Conservation (phyloP, 2,888 invertebrate genomes). For the Spilarctia lutea region DNA sequence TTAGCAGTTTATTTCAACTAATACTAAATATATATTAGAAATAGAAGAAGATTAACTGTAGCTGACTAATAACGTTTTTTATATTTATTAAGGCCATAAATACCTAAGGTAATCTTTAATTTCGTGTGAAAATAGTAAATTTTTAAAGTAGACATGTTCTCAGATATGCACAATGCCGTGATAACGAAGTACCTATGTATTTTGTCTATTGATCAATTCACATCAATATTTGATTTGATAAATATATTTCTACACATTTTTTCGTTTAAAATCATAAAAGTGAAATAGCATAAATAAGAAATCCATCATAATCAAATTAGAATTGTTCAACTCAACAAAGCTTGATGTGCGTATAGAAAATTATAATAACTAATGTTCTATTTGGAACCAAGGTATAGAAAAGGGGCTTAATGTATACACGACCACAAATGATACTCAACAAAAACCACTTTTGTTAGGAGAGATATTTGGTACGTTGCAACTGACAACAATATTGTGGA, state of each 20-base stretch:
- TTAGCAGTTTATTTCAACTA: too few species aligned
- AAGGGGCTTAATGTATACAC: background rate
- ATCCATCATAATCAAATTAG: background rate
- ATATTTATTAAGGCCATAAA: too few species aligned
- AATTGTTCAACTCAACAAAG: background rate
- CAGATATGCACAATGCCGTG: background rate
- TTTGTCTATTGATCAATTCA: background rate
- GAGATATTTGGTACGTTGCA: background rate
- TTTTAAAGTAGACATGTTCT: too few species aligned
- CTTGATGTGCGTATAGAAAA: background rate
- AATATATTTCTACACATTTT: background rate
- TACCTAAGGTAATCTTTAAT: too few species aligned
- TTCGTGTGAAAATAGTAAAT: too few species aligned
- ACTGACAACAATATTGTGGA: constrained; percentile 3
- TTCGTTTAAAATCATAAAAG: background rate
- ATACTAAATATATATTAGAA: background rate
- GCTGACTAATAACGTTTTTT: too few species aligned
- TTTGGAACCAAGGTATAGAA: background rate
- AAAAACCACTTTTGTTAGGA: background rate
- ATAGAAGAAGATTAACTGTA: background rate
- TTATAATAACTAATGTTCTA: constrained; percentile 2
- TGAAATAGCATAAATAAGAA: background rate
- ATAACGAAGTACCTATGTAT: background rate
- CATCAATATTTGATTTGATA: background rate
- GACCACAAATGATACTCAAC: background rate